Evolutionary conservation across 1,140 invertebrate species (phyloP).

Genomic region (Thalassaphorura encarpata): DNA sequence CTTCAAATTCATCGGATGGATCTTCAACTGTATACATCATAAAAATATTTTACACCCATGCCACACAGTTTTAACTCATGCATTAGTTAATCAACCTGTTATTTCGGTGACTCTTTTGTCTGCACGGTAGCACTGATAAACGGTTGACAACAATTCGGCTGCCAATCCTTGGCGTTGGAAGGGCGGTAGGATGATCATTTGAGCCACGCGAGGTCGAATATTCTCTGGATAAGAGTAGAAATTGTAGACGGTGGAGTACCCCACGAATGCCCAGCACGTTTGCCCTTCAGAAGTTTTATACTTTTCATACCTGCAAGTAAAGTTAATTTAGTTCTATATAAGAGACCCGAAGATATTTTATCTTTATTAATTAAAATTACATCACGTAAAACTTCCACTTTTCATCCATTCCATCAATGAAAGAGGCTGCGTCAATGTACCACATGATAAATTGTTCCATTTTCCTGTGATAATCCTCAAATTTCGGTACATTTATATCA

Average conservation of each 20-base stretch:
- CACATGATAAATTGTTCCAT: slow-evolving; percentile 87
- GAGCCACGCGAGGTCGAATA: slow-evolving; percentile 77
- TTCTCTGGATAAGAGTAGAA: slow-evolving; percentile 88
- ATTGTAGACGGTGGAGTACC: slow-evolving; percentile 84
- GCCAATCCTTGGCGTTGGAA: slow-evolving; percentile 79
- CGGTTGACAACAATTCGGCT: slow-evolving; percentile 58
- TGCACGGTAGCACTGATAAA: slow-evolving; percentile 64
- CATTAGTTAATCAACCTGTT: too few relatives aligned
- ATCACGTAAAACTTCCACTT: slow-evolving; percentile 85
- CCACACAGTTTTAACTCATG: not conserved
- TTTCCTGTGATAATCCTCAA: slow-evolving; percentile 66
- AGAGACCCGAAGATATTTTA: not conserved
- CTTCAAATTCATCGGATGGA: slow-evolving; percentile 77
- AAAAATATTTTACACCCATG: slow-evolving; percentile 26
- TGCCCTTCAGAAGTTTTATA: slow-evolving; percentile 53
- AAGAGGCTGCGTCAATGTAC: slow-evolving; percentile 89
- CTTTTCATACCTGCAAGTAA: slow-evolving; percentile 63
- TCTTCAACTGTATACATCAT: slow-evolving; percentile 66
- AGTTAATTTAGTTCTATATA: not conserved
- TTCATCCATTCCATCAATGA: slow-evolving; percentile 84
- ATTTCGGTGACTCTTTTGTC: slow-evolving; percentile 70
- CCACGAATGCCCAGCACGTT: slow-evolving; percentile 62
- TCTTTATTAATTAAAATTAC: too few relatives aligned
- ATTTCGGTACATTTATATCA: slow-evolving; percentile 53
- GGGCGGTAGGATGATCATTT: slow-evolving; percentile 79